phyloP scores from a whole-genome alignment of 2,113 vertebrate genomes.

The Onychorhynchus coronatus region DNA sequence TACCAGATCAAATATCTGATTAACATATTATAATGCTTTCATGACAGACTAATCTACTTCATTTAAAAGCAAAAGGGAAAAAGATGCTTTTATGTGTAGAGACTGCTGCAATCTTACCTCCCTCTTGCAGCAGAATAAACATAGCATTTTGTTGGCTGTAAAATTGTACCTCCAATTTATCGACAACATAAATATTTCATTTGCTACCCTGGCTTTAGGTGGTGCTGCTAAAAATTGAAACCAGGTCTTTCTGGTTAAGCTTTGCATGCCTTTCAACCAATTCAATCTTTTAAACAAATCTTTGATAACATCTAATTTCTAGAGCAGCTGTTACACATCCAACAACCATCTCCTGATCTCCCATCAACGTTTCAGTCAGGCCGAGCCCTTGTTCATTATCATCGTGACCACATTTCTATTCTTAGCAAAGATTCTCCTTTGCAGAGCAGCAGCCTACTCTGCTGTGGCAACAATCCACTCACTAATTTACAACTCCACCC shows the following conservation, averaged over 20 bases:
- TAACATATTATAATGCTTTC: neutral
- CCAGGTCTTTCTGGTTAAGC: neutral
- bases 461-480: slow-evolving; percentile 66
- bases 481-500: slow-evolving; percentile 79
- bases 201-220: neutral
- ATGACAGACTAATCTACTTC: neutral
- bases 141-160: neutral
- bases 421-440: slow-evolving; percentile 65
- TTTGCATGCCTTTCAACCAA: slow-evolving; percentile 25
- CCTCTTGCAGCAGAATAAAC: neutral
- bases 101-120: neutral
- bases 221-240: slow-evolving; percentile 10
- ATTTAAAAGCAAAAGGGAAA: neutral
- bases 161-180: neutral
- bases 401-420: slow-evolving; percentile 72
- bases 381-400: slow-evolving; percentile 74
- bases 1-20: neutral
- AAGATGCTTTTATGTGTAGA: neutral
- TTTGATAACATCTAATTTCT: slow-evolving; percentile 65
- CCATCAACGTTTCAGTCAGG: slow-evolving; percentile 53
- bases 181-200: neutral
- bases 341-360: slow-evolving; percentile 48
- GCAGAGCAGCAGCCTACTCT: slow-evolving; percentile 45
- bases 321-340: slow-evolving; percentile 62
- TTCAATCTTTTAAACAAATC: slow-evolving; percentile 24